These are phyloP conservation scores for Heterodera carotae DNA, from an alignment of 1,140 invertebrate genomes.

Conservation along the genomic window DNA sequence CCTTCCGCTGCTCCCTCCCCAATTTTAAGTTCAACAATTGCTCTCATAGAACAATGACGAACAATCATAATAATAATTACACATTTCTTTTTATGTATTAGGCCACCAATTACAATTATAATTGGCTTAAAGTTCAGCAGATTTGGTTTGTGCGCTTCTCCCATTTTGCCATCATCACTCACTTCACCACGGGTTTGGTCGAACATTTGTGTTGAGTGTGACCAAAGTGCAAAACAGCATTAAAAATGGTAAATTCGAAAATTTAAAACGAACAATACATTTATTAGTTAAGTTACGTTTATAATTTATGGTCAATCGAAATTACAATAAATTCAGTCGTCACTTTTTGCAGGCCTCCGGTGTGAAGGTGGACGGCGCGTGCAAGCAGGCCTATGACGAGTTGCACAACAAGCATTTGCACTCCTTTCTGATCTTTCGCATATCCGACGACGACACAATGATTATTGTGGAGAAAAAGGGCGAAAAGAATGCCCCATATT, in stretches of 20 bases:
- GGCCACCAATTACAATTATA: no score
- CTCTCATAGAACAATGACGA: background rate
- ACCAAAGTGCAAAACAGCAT: background rate
- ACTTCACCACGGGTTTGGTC: background rate
- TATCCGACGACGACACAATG: slow-evolving; percentile 61
- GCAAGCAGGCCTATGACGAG: slow-evolving; percentile 64
- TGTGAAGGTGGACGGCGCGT: slow-evolving; percentile 62
- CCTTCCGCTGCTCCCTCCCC: no score
- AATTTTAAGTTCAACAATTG: background rate
- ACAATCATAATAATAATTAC: background rate
- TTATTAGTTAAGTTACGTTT: no score
- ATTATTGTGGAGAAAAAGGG: slow-evolving; percentile 66
- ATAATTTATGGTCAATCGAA: no score
- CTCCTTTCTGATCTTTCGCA: slow-evolving; percentile 63
- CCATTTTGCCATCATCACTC: no score
- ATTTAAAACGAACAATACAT: no score
- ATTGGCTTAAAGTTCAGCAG: no score
- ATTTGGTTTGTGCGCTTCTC: no score
- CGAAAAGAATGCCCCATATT: slow-evolving; percentile 63
- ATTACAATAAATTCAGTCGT: no score
- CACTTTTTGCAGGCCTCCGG: slow-evolving; percentile 56
- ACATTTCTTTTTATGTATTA: background rate
- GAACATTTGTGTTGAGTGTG: background rate
- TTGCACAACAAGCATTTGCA: slow-evolving; percentile 63
- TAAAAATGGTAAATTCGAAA: background rate